A percentile compares a stretch with the other conserved stretches of the same genome.
Evolutionary conservation across 2,113 vertebrate species (phyloP).

Genomic region (Chaetodon trifascialis): DNA sequence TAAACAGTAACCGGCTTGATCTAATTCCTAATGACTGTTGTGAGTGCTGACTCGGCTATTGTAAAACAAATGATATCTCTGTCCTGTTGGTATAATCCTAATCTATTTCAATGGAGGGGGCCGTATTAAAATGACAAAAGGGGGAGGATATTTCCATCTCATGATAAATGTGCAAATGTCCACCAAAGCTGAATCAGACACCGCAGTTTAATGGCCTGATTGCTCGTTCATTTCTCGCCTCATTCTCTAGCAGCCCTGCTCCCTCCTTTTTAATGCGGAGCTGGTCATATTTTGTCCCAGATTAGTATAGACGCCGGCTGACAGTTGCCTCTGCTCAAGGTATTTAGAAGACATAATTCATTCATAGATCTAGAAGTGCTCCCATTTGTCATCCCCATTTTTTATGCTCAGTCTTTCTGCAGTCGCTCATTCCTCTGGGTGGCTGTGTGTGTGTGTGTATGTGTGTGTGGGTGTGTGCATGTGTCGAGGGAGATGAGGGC

Average conservation of each 20-base stretch:
- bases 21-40: constrained; percentile 74
- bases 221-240: constrained; percentile 92
- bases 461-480: constrained; percentile 50
- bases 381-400: constrained; percentile 92
- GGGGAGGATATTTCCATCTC: constrained; percentile 68
- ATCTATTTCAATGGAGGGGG: constrained; percentile 80
- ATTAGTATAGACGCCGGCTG: constrained; percentile 93
- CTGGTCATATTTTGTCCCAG: constrained; percentile 95
- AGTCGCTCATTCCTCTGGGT: constrained; percentile 85
- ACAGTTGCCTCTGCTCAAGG: constrained; percentile 94
- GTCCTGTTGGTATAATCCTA: constrained; percentile 83
- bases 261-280: constrained; percentile 88
- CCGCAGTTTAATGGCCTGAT: constrained; percentile 90
- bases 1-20: constrained; percentile 43
- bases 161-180: constrained; percentile 90
- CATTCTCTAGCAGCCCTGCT: constrained; percentile 81
- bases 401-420: constrained; percentile 73
- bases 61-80: constrained; percentile 83
- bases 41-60: constrained; percentile 73
- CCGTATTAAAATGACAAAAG: constrained; percentile 77
- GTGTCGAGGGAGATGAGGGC: constrained; percentile 74
- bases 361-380: constrained; percentile 95
- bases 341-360: constrained; percentile 98
- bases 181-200: constrained; percentile 84
- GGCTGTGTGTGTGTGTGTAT: constrained; percentile 38